Percentiles rank a stretch among this genome's conserved stretches.
Conservation (phyloP, 2,797 vertebrate genomes). For the Menidia menidia region DNA sequence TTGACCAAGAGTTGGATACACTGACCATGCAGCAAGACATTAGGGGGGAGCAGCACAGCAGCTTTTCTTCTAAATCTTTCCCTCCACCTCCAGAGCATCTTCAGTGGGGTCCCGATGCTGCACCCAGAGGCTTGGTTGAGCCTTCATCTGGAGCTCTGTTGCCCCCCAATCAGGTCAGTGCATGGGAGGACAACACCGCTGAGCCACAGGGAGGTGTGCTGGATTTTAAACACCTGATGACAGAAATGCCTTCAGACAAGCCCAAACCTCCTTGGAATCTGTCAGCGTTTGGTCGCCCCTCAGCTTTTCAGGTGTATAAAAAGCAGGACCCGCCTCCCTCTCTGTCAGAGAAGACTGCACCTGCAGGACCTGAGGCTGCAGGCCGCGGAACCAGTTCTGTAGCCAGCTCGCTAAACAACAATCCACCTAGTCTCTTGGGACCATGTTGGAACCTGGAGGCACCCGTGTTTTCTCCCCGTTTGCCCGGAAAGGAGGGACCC, state of each 20-base stretch:
- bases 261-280: slow-evolving; percentile 62
- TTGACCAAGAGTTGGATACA: slow-evolving; percentile 86
- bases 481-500: slow-evolving; percentile 63
- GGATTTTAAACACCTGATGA: slow-evolving; percentile 74
- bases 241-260: slow-evolving; percentile 42
- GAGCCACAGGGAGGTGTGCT: slow-evolving; percentile 36
- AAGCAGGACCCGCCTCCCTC: slow-evolving; percentile 55
- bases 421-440: slow-evolving; percentile 26
- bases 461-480: slow-evolving; percentile 82
- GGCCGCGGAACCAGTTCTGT: slow-evolving; percentile 60
- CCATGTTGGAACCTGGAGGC: slow-evolving; percentile 86
- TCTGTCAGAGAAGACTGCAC: slow-evolving; percentile 10
- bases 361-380: slow-evolving; percentile 5
- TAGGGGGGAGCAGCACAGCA: slow-evolving; percentile 10
- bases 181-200: slow-evolving; percentile 25
- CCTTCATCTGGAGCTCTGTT: slow-evolving; percentile 45
- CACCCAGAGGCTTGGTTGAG: slow-evolving; percentile 8
- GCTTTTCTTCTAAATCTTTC: slow-evolving; percentile 40
- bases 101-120: slow-evolving; percentile 63
- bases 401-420: slow-evolving; percentile 20
- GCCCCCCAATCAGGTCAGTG: slow-evolving; percentile 61
- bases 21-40: slow-evolving; percentile 44
- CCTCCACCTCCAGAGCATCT: no score
- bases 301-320: slow-evolving; percentile 82
- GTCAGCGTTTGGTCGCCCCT: slow-evolving; percentile 66